Evolutionary conservation across 1,140 invertebrate species (phyloP).

Genomic region (Medauroidea extradentata): DNA sequence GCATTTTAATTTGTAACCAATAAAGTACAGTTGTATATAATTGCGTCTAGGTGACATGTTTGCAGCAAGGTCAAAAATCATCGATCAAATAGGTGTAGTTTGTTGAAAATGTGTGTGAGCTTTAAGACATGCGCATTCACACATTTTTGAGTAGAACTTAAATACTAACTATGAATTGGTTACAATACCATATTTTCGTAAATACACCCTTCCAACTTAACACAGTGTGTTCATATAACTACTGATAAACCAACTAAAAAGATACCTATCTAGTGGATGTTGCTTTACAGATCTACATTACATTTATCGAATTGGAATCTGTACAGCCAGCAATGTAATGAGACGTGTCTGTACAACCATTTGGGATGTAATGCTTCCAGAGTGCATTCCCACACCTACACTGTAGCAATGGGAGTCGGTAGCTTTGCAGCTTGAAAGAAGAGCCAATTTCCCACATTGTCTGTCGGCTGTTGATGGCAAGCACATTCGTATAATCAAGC

Average conservation of each 20-base stretch:
- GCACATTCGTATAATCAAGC: slow-evolving; percentile 27
- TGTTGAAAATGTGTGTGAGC: no score
- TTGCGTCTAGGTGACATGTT: no score
- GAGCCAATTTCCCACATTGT: slow-evolving; percentile 12
- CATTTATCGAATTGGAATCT: background rate
- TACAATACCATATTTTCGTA: no score
- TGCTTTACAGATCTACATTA: background rate
- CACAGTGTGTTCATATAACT: no score
- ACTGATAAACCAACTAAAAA: background rate
- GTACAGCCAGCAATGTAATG: background rate
- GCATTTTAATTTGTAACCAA: no score
- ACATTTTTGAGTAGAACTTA: no score
- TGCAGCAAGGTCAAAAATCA: no score
- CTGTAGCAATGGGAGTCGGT: slow-evolving; percentile 8
- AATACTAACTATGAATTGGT: no score
- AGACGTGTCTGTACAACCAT: slow-evolving; percentile 20
- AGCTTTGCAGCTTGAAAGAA: background rate
- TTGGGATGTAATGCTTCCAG: slow-evolving; percentile 18
- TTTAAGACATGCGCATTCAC: no score
- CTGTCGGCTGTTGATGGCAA: slow-evolving; percentile 34
- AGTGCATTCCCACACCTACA: slow-evolving; percentile 15
- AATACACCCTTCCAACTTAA: no score
- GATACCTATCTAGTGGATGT: background rate
- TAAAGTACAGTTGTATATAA: no score
- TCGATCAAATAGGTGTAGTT: no score